These are phyloP conservation scores for Pseudocheirus occidentalis DNA, from an alignment of 2,797 vertebrate genomes.

Conservation along the genomic window DNA sequence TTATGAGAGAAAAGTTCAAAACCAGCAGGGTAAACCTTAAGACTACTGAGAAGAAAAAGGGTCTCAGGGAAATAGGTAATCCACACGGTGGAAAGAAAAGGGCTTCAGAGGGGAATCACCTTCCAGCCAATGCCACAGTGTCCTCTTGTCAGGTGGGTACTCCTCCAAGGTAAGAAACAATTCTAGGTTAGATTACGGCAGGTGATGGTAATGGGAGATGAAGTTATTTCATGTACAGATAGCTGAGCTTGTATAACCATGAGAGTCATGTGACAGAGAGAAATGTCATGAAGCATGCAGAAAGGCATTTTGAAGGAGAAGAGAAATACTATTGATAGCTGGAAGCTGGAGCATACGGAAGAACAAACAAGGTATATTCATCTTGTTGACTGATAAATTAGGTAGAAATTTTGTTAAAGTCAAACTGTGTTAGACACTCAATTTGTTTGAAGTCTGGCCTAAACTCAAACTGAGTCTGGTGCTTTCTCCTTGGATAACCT, in stretches of 20 bases:
- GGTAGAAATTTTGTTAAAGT: neutral
- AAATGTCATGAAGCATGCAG: neutral
- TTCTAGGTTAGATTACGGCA: neutral
- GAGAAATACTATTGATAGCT: neutral
- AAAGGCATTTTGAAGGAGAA: neutral
- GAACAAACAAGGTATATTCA: neutral
- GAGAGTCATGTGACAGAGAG: neutral
- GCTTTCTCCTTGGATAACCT: neutral
- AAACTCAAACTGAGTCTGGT: neutral
- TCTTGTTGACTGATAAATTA: neutral
- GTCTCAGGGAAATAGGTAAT: neutral
- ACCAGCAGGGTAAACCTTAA: neutral
- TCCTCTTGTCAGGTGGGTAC: neutral
- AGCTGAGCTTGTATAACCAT: neutral
- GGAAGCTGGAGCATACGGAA: neutral
- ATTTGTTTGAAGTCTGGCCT: neutral
- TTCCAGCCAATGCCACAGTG: neutral
- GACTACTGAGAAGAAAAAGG: neutral
- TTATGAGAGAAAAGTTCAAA: neutral
- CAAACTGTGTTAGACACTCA: neutral
- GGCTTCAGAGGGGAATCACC: neutral
- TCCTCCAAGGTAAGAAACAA: neutral
- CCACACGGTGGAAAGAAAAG: neutral
- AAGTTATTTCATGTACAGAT: neutral
- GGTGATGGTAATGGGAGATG: neutral